Evolutionary conservation across 2,797 vertebrate species (phyloP), one percentile per base, ranked within the genome.

Genomic region (Avahi laniger): DNA sequence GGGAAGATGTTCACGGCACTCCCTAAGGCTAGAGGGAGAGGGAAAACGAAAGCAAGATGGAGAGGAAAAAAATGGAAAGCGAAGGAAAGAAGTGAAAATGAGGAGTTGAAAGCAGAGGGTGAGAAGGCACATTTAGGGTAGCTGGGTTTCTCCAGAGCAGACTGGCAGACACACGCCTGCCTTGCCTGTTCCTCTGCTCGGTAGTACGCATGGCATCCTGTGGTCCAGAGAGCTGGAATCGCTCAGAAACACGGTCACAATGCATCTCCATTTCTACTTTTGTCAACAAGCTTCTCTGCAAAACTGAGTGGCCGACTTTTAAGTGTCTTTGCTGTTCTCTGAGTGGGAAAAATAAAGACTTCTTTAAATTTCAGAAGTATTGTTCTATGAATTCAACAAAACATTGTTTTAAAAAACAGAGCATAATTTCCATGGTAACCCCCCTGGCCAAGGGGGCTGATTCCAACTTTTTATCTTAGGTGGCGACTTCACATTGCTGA

Each of bases 291-390:
- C 26, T 79, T 83, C 88, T 93, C 69, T 33, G 30, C 78, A 67
- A 90, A 91, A 91, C 76, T 73, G 52, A 78, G 20, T 85, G 87
- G 61, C 89, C 87, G 81, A 84, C 80, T 95, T 93, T 89, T 52
- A 95, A 73, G 79, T 76, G 75, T 91, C 30, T 70, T 59, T 84
- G 38, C 41, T 84, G 95, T 96, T 86, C 65, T 89, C 85, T 61
- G 35, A 86, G 33, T 93, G 52, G 78, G 65, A 59, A 89, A 94
- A 95, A 88, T 78, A 96, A 94, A 89, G 26, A 89, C 18, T 75
- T 80, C 75, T 54, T 81, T 50, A 92, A 88, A 65, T 78, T 63
- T 22, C 78, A 22, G 15, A 94, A 35, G 87, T 52, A 70, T 86
- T 80, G 13, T 84, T 87, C 50, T 81, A 76, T 81, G 75, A 65